phyloP scores from a whole-genome alignment of 2,113 vertebrate genomes.

The Uria aalge region DNA sequence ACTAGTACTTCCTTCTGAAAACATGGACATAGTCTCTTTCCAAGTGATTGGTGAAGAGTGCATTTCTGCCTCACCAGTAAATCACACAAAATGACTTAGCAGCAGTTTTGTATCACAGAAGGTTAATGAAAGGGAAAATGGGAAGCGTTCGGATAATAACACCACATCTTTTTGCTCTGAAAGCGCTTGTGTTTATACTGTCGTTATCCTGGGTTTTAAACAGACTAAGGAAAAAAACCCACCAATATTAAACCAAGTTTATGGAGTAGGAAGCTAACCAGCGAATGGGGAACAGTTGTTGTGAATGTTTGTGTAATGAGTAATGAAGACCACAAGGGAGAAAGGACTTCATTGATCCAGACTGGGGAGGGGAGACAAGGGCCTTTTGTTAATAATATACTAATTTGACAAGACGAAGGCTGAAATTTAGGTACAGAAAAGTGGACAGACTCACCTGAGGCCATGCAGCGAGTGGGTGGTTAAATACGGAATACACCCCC shows the following conservation, averaged over 20 bases:
- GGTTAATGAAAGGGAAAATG: neutral
- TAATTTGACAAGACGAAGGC: neutral
- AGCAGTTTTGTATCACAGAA: neutral
- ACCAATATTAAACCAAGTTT: neutral
- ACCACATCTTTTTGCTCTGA: neutral
- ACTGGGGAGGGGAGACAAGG: rapidly evolving
- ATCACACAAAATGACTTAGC: neutral
- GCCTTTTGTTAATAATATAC: neutral
- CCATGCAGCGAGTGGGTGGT: neutral
- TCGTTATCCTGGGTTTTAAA: neutral
- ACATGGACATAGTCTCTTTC: neutral
- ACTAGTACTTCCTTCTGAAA: neutral
- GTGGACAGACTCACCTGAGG: neutral
- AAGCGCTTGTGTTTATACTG: neutral
- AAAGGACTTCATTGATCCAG: neutral
- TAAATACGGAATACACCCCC: neutral
- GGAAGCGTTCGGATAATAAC: neutral
- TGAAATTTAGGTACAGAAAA: neutral
- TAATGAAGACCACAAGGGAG: neutral
- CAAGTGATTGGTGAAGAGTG: neutral
- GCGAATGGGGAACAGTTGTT: neutral
- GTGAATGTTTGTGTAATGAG: neutral
- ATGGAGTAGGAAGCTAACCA: neutral
- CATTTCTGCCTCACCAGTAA: neutral
- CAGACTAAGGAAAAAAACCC: neutral